phyloP scores from a whole-genome alignment of 1,140 invertebrate genomes.

The Trichonephila inaurata region DNA sequence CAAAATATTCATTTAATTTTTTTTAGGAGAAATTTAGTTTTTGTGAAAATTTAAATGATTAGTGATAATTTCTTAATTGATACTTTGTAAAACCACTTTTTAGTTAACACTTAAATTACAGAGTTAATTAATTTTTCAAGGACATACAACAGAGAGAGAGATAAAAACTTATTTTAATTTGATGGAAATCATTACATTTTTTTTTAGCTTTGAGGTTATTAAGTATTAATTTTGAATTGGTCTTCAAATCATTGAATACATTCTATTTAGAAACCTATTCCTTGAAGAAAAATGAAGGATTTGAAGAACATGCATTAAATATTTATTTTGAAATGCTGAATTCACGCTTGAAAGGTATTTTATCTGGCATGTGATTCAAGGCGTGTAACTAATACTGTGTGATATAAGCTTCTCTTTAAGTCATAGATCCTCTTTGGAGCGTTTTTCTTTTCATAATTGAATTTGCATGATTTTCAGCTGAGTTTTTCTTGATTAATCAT shows the following conservation, averaged over 20 bases:
- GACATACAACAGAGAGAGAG: too few relatives aligned
- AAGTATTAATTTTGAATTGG: not conserved
- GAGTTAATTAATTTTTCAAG: not conserved
- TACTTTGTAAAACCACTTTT: too few relatives aligned
- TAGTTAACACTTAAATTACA: not conserved
- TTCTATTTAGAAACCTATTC: constrained; percentile 21
- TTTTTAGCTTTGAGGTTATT: too few relatives aligned
- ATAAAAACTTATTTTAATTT: too few relatives aligned
- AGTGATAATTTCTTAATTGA: too few relatives aligned
- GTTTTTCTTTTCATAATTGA: not conserved
- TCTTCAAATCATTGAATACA: constrained; percentile 4
- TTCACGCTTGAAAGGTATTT: constrained; percentile 54
- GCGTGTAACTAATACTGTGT: constrained; percentile 11
- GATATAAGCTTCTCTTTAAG: not conserved
- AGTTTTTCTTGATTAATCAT: too few relatives aligned
- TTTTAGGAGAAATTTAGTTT: too few relatives aligned
- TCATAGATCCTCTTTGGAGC: not conserved
- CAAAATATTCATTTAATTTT: too few relatives aligned
- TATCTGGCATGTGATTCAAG: constrained; percentile 82
- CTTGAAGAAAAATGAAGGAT: not conserved
- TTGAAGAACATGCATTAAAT: constrained; percentile 53
- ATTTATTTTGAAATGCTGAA: constrained; percentile 65
- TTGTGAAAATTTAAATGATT: too few relatives aligned
- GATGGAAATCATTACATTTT: too few relatives aligned
- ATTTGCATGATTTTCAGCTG: too few relatives aligned